phyloP scores from a whole-genome alignment of 92 coral and sea anemone species.

The Chrysogorgia sp. region DNA sequence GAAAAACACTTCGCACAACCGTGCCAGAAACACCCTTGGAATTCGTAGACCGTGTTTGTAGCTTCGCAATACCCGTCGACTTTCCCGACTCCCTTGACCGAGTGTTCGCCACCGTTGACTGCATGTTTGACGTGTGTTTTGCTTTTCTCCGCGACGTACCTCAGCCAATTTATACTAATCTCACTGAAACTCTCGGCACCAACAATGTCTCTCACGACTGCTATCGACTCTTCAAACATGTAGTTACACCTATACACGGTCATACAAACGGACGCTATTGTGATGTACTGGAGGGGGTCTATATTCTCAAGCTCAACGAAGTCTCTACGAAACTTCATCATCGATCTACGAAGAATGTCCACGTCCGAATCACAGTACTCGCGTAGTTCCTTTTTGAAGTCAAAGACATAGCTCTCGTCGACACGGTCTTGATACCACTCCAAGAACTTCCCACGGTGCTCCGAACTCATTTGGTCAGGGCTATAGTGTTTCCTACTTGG shows the following conservation, averaged over 20 bases:
- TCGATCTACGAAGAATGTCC: not conserved
- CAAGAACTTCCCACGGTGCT: not conserved
- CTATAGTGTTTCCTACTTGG: not conserved
- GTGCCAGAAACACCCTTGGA: too few relatives aligned
- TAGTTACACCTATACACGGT: slow-evolving; percentile 31
- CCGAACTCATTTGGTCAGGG: not conserved
- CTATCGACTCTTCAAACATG: slow-evolving; percentile 38
- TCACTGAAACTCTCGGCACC: too few relatives aligned
- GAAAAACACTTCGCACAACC: too few relatives aligned
- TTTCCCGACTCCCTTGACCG: too few relatives aligned
- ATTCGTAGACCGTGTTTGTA: too few relatives aligned
- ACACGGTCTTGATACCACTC: slow-evolving; percentile 28
- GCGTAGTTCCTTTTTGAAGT: slow-evolving; percentile 7
- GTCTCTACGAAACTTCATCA: not conserved
- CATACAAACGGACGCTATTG: slow-evolving; percentile 47
- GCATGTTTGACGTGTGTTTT: too few relatives aligned
- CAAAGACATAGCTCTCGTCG: not conserved
- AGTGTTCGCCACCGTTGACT: too few relatives aligned
- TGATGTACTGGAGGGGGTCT: slow-evolving; percentile 24
- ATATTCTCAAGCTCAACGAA: not conserved
- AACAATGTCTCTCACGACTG: slow-evolving; percentile 44
- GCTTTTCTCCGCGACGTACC: too few relatives aligned
- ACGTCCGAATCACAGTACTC: slow-evolving; percentile 12
- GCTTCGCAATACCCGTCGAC: too few relatives aligned
- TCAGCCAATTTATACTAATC: too few relatives aligned